Conservation (phyloP, 2,113 vertebrate species). For the Martes martes region DNA sequence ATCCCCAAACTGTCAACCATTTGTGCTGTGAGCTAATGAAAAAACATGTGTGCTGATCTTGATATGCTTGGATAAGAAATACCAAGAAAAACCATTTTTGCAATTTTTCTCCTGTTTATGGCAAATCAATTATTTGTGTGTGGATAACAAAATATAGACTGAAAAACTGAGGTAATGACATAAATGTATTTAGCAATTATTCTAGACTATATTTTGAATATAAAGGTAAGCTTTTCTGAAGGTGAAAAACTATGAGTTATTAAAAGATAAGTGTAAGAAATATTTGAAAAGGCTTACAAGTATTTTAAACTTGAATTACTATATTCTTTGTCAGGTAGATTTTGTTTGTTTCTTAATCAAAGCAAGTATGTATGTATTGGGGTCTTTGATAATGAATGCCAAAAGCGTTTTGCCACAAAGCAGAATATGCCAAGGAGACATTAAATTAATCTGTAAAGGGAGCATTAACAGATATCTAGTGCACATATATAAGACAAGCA, state of each 20-base stretch:
- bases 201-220: not conserved
- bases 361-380: constrained; percentile 1
- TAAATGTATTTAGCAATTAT: not conserved
- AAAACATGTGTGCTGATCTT: not conserved
- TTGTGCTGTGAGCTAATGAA: constrained; percentile 19
- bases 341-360: constrained; percentile 49
- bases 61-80: not conserved
- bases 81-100: not conserved
- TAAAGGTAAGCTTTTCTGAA: not conserved
- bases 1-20: not conserved
- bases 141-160: constrained; percentile 1
- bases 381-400: constrained; percentile 17
- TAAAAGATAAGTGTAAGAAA: constrained; percentile 34
- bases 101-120: not conserved
- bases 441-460: constrained; percentile 50
- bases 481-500: constrained; percentile 9
- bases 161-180: not conserved
- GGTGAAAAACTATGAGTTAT: constrained; percentile 42
- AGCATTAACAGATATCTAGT: not conserved
- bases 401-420: constrained; percentile 42
- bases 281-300: constrained; percentile 35
- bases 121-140: constrained; percentile 37
- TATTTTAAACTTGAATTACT: constrained; percentile 36
- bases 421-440: constrained; percentile 59
- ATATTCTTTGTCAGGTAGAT: constrained; percentile 30